Evolutionary conservation across 2,113 vertebrate genomes (phyloP).

Genomic region (Salvelinus fontinalis): DNA sequence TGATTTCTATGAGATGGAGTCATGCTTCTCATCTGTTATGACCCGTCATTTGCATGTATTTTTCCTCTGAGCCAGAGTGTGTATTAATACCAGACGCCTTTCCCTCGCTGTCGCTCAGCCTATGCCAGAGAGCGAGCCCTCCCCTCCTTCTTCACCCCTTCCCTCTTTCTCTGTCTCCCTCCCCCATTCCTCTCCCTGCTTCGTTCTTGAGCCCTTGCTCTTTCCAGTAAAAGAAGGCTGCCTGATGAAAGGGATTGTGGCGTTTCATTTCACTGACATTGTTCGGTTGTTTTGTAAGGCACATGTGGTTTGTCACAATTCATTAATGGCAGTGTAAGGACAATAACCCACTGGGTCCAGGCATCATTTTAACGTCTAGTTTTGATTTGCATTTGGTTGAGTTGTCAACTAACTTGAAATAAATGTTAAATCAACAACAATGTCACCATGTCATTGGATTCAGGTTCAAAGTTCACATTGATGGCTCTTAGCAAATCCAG

Average conservation of each 20-base stretch:
- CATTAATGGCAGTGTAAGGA: not conserved
- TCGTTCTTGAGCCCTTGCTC: not conserved
- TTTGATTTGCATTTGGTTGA: too few relatives aligned
- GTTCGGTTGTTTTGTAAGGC: not conserved
- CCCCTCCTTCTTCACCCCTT: not conserved
- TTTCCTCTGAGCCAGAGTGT: slow-evolving; percentile 4
- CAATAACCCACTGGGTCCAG: not conserved
- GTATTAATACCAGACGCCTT: slow-evolving; percentile 22
- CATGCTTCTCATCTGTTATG: slow-evolving; percentile 24
- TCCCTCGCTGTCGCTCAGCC: slow-evolving; percentile 1
- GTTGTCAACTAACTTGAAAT: too few relatives aligned
- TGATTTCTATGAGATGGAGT: slow-evolving; percentile 27
- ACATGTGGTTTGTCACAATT: slow-evolving; percentile 1
- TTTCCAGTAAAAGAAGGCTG: not conserved
- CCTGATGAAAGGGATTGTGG: not conserved
- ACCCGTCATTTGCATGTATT: slow-evolving; percentile 31
- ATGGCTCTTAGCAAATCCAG: too few relatives aligned
- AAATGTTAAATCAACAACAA: too few relatives aligned
- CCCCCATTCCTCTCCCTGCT: not conserved
- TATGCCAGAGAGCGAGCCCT: not conserved
- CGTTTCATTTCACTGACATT: not conserved
- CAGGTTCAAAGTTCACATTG: too few relatives aligned
- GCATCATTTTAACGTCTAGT: too few relatives aligned
- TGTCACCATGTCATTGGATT: too few relatives aligned
- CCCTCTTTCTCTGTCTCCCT: not conserved